Evolutionary conservation across 92 coral and sea anemone species (phyloP).

Genomic region (Diadumene lineata): DNA sequence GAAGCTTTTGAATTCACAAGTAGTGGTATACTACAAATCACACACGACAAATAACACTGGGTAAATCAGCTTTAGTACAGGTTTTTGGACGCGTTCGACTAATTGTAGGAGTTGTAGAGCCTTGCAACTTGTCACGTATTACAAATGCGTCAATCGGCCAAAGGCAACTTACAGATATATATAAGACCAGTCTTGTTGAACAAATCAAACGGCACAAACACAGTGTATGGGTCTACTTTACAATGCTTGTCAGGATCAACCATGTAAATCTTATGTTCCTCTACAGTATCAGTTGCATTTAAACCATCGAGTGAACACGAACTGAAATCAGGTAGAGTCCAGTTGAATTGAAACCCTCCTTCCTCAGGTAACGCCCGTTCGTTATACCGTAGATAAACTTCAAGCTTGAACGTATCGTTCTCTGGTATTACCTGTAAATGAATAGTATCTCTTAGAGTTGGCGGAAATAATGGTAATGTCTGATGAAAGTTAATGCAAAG

Average conservation of each 20-base stretch:
- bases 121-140: too few relatives aligned
- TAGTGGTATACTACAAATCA: too few relatives aligned
- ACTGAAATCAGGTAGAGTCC: slow-evolving; percentile 76
- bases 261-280: slow-evolving; percentile 7
- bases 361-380: slow-evolving; percentile 57
- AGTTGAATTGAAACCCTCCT: slow-evolving; percentile 39
- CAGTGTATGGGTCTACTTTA: slow-evolving; percentile 61
- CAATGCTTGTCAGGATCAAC: slow-evolving; percentile 58
- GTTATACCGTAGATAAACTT: slow-evolving; percentile 41
- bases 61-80: too few relatives aligned
- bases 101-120: too few relatives aligned
- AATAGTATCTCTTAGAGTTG: neutral
- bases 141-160: too few relatives aligned
- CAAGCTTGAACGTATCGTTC: slow-evolving; percentile 38
- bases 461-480: too few relatives aligned
- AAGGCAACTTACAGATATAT: slow-evolving; percentile 77
- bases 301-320: slow-evolving; percentile 48
- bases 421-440: slow-evolving; percentile 36
- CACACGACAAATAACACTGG: too few relatives aligned
- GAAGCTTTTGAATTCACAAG: too few relatives aligned
- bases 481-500: too few relatives aligned
- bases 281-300: slow-evolving; percentile 5
- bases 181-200: slow-evolving; percentile 59
- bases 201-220: slow-evolving; percentile 53
- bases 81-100: too few relatives aligned